These are phyloP conservation scores for Pomatorhinus ruficollis DNA, from an alignment of 2,113 vertebrate genomes.

Conservation along the genomic window DNA sequence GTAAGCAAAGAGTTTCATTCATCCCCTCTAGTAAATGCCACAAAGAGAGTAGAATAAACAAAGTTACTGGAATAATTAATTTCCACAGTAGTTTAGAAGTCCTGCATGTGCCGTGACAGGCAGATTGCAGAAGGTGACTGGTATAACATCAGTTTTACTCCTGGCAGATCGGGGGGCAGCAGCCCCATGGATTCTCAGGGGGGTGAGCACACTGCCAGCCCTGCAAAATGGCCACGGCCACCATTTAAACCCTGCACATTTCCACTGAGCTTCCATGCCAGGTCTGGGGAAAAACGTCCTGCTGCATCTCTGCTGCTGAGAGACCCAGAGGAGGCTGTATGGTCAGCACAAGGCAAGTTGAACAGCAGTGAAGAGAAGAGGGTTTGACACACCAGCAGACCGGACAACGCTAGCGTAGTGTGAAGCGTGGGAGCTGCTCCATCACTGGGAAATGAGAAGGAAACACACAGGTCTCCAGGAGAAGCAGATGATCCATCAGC, in stretches of 20 bases:
- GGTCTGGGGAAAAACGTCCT: not conserved
- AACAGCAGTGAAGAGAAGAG: not conserved
- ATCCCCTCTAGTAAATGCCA: not conserved
- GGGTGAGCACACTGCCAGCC: not conserved
- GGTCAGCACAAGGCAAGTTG: not conserved
- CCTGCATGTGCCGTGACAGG: not conserved
- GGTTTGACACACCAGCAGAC: not conserved
- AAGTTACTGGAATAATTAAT: not conserved
- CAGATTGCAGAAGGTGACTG: not conserved
- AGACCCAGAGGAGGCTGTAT: not conserved
- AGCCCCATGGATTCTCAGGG: not conserved
- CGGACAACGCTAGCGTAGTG: not conserved
- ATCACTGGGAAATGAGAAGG: not conserved
- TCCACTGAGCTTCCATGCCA: not conserved
- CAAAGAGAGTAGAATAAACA: not conserved
- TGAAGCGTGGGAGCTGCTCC: not conserved
- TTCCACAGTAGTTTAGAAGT: not conserved
- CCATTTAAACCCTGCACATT: not conserved
- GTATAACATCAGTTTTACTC: not conserved
- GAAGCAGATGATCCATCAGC: not conserved
- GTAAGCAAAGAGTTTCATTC: not conserved
- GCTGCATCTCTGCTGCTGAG: not conserved
- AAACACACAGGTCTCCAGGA: not conserved
- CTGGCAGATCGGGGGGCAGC: not conserved
- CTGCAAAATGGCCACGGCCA: not conserved